Percentiles rank a stretch among this genome's conserved stretches.
Evolutionary conservation across 2,888 invertebrate species (phyloP).

Genomic region (Microctonus brassicae): DNA sequence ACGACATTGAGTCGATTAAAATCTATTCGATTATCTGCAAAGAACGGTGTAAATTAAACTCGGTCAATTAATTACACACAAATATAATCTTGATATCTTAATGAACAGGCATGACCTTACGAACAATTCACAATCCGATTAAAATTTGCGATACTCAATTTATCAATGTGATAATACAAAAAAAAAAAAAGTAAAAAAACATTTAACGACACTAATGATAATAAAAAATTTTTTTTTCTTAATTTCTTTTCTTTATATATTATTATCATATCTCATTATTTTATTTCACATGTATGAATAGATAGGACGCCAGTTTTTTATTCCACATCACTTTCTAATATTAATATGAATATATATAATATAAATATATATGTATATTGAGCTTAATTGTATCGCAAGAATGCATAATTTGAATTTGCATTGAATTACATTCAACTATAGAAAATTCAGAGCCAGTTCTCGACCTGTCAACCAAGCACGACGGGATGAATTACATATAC

Average conservation of each 20-base stretch:
- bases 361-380: not conserved
- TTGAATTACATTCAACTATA: not conserved
- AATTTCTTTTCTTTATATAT: not conserved
- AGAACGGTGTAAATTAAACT: not conserved
- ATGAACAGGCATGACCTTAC: not conserved
- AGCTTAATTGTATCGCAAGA: not conserved
- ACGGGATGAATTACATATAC: not conserved
- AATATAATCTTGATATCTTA: not conserved
- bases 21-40: not conserved
- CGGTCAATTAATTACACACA: not conserved
- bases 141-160: not conserved
- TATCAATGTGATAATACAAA: not conserved
- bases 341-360: not conserved
- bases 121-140: not conserved
- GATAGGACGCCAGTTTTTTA: not conserved
- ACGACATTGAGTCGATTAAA: slow-evolving; percentile 10
- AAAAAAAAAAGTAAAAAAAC: too few relatives aligned
- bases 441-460: too few relatives aligned
- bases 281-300: not conserved
- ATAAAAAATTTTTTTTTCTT: not conserved
- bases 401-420: not conserved
- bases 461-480: not conserved
- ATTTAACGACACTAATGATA: not conserved
- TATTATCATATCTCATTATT: not conserved
- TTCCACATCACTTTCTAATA: not conserved